Base-by-base conservation (phyloP, 2,888 invertebrate genomes). In the Erebia aethiops region DNA sequence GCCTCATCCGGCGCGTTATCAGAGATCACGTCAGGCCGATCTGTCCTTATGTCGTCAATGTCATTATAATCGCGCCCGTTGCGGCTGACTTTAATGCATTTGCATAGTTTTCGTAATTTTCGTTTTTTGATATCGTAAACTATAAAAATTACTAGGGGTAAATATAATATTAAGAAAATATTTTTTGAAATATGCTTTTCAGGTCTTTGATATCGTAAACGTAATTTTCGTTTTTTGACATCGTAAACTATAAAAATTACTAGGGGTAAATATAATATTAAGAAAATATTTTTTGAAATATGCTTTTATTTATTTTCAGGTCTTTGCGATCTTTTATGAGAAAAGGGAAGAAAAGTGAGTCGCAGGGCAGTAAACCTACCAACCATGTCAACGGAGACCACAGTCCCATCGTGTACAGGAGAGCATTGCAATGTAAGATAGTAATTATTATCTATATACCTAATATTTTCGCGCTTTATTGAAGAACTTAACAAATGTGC, bases 321-420 rank as follows among this genome's bases (percentile, higher is more conserved):
- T 90, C 92, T 35, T 83, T 94, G 64, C 84, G 91, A 71, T 94
- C 93, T 52, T 93, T 93, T 77, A 92, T 93, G 89, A 92, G 86
- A 78, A 94, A 94, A 79, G 92, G 92, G 18, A 91, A 92, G 80
- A 92, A 88, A 76, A 80, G 82, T 18, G 82, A 86, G 66, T 79
- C 85, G 52, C 82, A 84, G 52, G 73, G 75, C 46, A 79, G 79
- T 64, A 85, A 82, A 71, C 75, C 81, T 46, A 79, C 73, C 69
- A 82, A 76, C 65, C 84, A 86, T 71, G 74, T 80, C 14, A 90
- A 92, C 79, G 92, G 90, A 67, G 88, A 89, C 1, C 78, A 69
- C 71, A 92, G 92, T 76, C 92, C 93, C 49, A 84, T 93, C n/a
- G 77, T 90, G 26, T 93, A 83, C 75, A 82, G 94, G 76, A 86